These are phyloP conservation scores for Aegithalos caudatus DNA, from an alignment of 2,113 vertebrate genomes.

Conservation along the genomic window DNA sequence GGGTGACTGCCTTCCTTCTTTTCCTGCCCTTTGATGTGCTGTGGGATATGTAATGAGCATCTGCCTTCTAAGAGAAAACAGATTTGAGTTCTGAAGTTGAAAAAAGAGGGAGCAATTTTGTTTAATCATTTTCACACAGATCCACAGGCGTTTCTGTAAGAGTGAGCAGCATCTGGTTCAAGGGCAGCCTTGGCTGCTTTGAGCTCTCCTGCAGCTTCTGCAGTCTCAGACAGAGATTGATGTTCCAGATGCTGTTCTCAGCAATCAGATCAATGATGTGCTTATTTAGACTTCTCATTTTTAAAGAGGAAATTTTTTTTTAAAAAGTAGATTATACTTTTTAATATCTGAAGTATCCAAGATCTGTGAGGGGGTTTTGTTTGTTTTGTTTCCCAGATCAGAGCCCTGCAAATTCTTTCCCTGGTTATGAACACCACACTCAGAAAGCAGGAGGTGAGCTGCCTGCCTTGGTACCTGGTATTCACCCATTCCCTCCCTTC, in stretches of 20 bases:
- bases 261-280: not conserved
- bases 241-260: slow-evolving; percentile 57
- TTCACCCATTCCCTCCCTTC: not conserved
- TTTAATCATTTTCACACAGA: slow-evolving; percentile 63
- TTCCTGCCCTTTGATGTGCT: slow-evolving; percentile 45
- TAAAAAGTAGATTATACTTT: not conserved
- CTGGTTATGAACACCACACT: not conserved
- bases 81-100: slow-evolving; percentile 29
- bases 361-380: not conserved
- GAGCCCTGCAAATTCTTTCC: not conserved
- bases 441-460: not conserved
- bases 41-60: slow-evolving; percentile 20
- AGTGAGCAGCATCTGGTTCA: slow-evolving; percentile 10
- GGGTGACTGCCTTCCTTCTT: not conserved
- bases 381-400: not conserved
- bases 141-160: slow-evolving; percentile 22
- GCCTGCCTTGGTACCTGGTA: not conserved
- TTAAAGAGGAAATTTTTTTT: not conserved
- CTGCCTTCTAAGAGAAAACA: slow-evolving; percentile 54
- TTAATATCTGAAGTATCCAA: not conserved
- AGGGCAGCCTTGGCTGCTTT: slow-evolving; percentile 44
- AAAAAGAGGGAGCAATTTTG: slow-evolving; percentile 47
- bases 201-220: slow-evolving; percentile 40
- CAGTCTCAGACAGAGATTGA: slow-evolving; percentile 21
- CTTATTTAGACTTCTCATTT: slow-evolving; percentile 24